Base-by-base conservation (phyloP, 2,797 vertebrate genomes). In the Mycteria americana region DNA sequence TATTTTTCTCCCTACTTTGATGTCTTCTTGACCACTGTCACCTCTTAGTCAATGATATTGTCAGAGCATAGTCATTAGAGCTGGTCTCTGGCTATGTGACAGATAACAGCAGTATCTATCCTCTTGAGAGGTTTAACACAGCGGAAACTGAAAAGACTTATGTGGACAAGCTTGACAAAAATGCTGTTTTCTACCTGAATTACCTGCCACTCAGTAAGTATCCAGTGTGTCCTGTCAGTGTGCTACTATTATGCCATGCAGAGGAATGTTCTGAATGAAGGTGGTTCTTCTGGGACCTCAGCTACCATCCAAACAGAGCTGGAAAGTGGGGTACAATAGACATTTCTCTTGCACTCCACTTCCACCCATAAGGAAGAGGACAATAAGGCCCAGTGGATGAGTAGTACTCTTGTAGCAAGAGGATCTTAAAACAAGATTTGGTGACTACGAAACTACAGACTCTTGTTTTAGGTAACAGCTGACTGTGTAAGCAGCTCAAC, bases 151-250 rank as follows among this genome's bases (percentile, higher is more conserved):
- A 77, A 91, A 87, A 89, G 68, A 51, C 18, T 79, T 68, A 59
- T 33, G 56, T 59, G 70, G 83, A 92, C 85, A 89, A 60, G 67
- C 30, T 67, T 88, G 83, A 94, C 80, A 93, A 96, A 93, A 91
- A 74, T 50, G 59, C 43, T 77, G n/a, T 85, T 96, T 97, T 95
- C 93, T 94, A 85, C 86, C 88, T 70, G 85, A 87, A 54, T 92
- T 94, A 48, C 43, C 88, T 87, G 88, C 63, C 92, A 82, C 64
- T 93, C 45, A 13, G 43, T 31, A 35, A 48, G 65, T 12, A 41
- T 4, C 30, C 39, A 28, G 22, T 11, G 48, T 39, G 43, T 13
- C 46, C 67, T 51, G 67, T 37, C 83, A 35, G 14, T 1, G 37
- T 64, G 43, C 10, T 67, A 19, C 63, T 46, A 18, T 4, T 35